Conservation (phyloP, 1,140 invertebrate species). For the Nephila pilipes region DNA sequence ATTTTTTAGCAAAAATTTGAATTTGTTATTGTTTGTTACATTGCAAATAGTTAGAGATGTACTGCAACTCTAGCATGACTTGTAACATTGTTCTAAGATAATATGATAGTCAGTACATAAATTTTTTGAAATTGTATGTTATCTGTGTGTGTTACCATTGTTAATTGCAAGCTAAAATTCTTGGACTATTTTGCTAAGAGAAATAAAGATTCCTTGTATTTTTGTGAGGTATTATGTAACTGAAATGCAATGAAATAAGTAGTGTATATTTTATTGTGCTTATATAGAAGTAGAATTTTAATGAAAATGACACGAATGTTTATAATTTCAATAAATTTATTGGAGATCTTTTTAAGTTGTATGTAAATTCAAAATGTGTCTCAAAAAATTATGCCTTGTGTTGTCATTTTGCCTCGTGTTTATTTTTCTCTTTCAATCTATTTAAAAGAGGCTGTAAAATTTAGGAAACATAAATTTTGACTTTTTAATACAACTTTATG, state of each 20-base stretch:
- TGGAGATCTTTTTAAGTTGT: constrained; percentile 12
- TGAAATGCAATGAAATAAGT: constrained; percentile 1
- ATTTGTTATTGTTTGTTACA: constrained; percentile 29
- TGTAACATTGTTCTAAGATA: not conserved
- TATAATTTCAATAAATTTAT: constrained; percentile 23
- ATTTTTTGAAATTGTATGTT: not conserved
- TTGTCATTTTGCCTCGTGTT: not conserved
- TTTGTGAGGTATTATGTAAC: constrained; percentile 42
- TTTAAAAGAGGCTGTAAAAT: too few species aligned
- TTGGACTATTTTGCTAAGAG: constrained; percentile 57
- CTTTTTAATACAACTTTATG: too few species aligned
- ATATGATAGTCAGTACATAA: not conserved
- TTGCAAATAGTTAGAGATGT: constrained; percentile 31
- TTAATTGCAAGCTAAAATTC: constrained; percentile 42
- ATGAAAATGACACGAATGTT: not conserved
- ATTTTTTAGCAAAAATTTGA: not conserved
- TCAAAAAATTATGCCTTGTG: not conserved
- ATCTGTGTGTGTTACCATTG: constrained; percentile 8
- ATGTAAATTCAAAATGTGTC: not conserved
- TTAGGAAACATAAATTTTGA: too few species aligned
- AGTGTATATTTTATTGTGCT: constrained; percentile 39
- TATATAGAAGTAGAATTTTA: constrained; percentile 36
- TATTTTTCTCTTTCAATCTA: too few species aligned
- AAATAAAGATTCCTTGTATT: constrained; percentile 56
- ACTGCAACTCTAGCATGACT: constrained; percentile 4